phyloP scores from a whole-genome alignment of 2,113 vertebrate species.

The Enhydra lutris region DNA sequence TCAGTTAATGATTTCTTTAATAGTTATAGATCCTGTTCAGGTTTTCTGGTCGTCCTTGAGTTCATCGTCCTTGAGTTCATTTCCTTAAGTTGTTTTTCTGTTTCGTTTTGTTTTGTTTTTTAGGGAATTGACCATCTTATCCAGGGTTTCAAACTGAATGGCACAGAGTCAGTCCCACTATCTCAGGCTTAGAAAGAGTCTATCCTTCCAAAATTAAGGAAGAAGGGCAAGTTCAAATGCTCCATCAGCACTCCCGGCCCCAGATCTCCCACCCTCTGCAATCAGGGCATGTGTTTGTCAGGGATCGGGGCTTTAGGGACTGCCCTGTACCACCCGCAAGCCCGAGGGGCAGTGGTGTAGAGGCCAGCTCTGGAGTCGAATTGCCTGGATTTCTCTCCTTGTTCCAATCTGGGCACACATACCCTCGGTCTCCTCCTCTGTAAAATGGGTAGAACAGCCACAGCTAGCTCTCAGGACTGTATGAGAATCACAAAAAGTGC shows the following conservation, averaged over 20 bases:
- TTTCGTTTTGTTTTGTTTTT: background rate
- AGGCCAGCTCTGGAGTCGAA: background rate
- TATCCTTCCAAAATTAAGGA: background rate
- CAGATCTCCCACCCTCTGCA: fast-evolving
- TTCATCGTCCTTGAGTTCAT: background rate
- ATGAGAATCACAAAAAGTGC: background rate
- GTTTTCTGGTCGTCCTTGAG: background rate
- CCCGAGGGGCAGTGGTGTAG: background rate
- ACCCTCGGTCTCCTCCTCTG: background rate
- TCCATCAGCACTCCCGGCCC: background rate
- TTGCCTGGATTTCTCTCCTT: background rate
- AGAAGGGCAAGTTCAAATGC: background rate
- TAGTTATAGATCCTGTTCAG: background rate
- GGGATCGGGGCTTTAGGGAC: background rate
- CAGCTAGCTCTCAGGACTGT: background rate
- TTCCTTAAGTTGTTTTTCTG: background rate
- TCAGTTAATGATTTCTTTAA: background rate
- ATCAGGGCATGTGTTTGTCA: background rate
- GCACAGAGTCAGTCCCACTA: background rate
- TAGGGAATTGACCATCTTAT: background rate
- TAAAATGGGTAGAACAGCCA: background rate
- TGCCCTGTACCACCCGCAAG: background rate
- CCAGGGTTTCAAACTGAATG: background rate
- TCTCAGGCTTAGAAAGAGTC: background rate
- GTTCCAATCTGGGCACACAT: background rate